These are phyloP conservation scores for Temnothorax rugatulus DNA, from an alignment of 2,888 invertebrate species.

Conservation along the genomic window DNA sequence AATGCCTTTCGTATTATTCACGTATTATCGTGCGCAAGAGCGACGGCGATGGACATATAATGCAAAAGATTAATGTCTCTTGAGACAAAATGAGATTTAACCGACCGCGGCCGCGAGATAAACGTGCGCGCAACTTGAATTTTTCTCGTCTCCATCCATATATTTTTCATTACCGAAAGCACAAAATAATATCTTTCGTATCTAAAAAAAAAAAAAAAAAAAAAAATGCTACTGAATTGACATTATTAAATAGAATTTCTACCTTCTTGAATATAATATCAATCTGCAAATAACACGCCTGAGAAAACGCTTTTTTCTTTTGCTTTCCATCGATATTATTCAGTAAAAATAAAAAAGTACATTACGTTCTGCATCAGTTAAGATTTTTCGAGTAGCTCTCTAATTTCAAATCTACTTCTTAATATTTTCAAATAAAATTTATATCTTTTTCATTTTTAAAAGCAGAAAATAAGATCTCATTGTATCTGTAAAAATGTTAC, in stretches of 20 bases:
- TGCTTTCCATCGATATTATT: not conserved
- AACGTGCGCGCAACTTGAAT: not conserved
- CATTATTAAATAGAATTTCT: not conserved
- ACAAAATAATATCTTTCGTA: not conserved
- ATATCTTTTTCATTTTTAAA: too few relatives aligned
- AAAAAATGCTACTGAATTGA: not conserved
- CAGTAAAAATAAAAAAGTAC: not conserved
- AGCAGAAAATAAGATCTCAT: too few relatives aligned
- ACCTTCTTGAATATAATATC: not conserved
- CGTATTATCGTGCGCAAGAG: conserved; percentile 8
- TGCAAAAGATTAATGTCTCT: not conserved
- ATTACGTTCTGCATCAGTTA: not conserved
- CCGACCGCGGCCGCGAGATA: not conserved
- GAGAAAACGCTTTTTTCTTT: not conserved
- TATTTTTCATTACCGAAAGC: not conserved
- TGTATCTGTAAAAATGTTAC: not conserved
- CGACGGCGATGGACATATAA: not conserved
- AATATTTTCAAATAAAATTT: not conserved
- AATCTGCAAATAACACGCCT: not conserved
- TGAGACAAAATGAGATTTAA: conserved; percentile 11
- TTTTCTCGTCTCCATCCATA: not conserved
- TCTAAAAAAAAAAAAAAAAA: not conserved
- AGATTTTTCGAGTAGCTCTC: not conserved
- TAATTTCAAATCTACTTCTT: not conserved
- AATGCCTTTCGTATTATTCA: conserved; percentile 19